phyloP scores from a whole-genome alignment of 1,140 invertebrate genomes.

The Dendroctonus valens region DNA sequence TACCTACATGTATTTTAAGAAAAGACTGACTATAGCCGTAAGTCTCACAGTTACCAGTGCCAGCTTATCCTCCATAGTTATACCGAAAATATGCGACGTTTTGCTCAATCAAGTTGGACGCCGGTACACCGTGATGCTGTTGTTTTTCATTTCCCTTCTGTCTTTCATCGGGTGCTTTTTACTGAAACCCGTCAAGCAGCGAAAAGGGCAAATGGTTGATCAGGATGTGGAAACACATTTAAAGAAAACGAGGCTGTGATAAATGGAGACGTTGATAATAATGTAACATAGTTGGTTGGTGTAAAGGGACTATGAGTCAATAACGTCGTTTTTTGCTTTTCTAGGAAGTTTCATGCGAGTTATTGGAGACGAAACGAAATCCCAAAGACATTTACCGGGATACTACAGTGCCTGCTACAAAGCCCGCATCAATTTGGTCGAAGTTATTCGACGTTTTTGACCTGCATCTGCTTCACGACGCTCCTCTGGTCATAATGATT shows the following conservation, averaged over 20 bases:
- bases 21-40: constrained; percentile 50
- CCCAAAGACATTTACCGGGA: constrained; percentile 30
- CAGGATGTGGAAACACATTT: too few relatives aligned
- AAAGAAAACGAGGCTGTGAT: too few relatives aligned
- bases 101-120: constrained; percentile 40
- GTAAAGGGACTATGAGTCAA: too few relatives aligned
- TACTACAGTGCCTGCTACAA: constrained; percentile 31
- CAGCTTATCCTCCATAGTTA: constrained; percentile 50
- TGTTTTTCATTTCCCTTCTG: constrained; percentile 49
- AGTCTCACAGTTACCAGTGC: constrained; percentile 50
- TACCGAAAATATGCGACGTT: constrained; percentile 49
- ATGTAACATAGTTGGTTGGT: too few relatives aligned
- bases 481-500: constrained; percentile 50
- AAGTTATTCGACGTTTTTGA: constrained; percentile 49
- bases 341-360: too few relatives aligned
- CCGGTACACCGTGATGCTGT: constrained; percentile 48
- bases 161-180: constrained; percentile 42
- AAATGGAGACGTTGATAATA: too few relatives aligned
- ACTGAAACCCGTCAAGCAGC: constrained; percentile 34
- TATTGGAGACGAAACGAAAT: background rate
- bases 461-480: constrained; percentile 51
- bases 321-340: too few relatives aligned
- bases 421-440: constrained; percentile 19
- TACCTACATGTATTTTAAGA: constrained; percentile 52
- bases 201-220: too few relatives aligned